Conservation (phyloP, 2,797 vertebrate species). For the Acanthurus tractus region DNA sequence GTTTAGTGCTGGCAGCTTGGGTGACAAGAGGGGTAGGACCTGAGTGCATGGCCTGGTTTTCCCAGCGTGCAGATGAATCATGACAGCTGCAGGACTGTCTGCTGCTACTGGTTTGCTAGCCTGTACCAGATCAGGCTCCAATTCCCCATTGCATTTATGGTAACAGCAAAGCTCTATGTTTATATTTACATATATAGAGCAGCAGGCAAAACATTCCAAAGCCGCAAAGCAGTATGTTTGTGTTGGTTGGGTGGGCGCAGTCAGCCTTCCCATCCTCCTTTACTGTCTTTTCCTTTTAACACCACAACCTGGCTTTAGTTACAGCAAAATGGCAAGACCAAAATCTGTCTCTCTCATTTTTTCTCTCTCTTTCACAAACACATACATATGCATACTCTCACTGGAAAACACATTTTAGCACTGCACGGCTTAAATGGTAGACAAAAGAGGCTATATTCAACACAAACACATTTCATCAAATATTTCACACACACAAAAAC, state of each 20-base stretch:
- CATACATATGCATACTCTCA: slow-evolving; percentile 13
- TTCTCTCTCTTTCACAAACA: slow-evolving; percentile 11
- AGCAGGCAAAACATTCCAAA: slow-evolving; percentile 63
- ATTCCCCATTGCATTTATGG: slow-evolving; percentile 71
- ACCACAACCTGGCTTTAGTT: slow-evolving; percentile 27
- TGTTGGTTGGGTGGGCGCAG: slow-evolving; percentile 29
- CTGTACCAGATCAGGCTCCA: slow-evolving; percentile 52
- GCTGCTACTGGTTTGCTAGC: slow-evolving; percentile 67
- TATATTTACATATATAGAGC: slow-evolving; percentile 75
- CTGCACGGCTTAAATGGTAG: slow-evolving; percentile 32
- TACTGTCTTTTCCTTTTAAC: slow-evolving; percentile 24
- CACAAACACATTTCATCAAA: slow-evolving; percentile 51
- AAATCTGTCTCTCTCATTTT: slow-evolving; percentile 10
- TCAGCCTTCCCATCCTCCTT: slow-evolving; percentile 8
- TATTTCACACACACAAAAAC: slow-evolving; percentile 49
- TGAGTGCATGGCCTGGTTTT: slow-evolving; percentile 74
- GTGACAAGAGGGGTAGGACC: slow-evolving; percentile 65
- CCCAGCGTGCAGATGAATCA: slow-evolving; percentile 79
- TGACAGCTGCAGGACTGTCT: slow-evolving; percentile 83
- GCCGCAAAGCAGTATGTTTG: slow-evolving; percentile 46
- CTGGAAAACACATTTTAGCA: slow-evolving; percentile 30
- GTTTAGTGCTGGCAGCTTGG: slow-evolving; percentile 71
- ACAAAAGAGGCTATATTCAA: slow-evolving; percentile 35
- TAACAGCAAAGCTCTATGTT: slow-evolving; percentile 67
- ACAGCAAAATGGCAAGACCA: slow-evolving; percentile 31